Evolutionary conservation across 2,113 vertebrate species (phyloP), one percentile per base, ranked within the genome.

Genomic region (Antechinus stuartii): DNA sequence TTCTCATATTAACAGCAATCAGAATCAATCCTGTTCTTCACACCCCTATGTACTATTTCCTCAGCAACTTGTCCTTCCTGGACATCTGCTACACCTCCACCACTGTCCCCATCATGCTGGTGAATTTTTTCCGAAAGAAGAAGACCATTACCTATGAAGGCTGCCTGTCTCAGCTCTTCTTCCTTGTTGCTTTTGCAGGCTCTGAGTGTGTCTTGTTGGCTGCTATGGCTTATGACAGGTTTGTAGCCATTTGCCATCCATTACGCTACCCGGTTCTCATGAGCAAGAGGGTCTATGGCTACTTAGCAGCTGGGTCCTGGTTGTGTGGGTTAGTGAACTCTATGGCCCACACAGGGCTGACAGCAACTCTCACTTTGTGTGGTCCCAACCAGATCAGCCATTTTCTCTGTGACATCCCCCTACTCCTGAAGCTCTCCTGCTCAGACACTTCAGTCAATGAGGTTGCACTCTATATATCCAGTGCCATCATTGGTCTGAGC

Each of bases 201-300:
- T 61, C 94, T 10, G 94, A 98, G 0, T 0, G 94, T 92, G 92
- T 96, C 8, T 30, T 68, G 57, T 35, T 68, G 11, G 57, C 57
- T 68, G 57, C 57, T 26, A 97, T 97, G 97, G 96, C 98, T 42
- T 97, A 98, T 54, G 97, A 98, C 54, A 92, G 89, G 47, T 97
- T 84, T 27, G 93, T 96, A 4, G 97, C 97, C 92, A 98, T 98
- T 42, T 98, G 96, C 27, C 53, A 54, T 10, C 97, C 97, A 50
- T 93, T 97, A 52, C 96, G 56, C 8, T 98, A 97, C 19, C 94
- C 90, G 2, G 54, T 95, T 7, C 50, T 52, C 50, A 52, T 52
- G 50, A 52, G 50, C 50, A 52, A 52, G 50, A 52, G 50, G 8
- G 50, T 52, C 50, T 52, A 9, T 52, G 50, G 8, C 10, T 52